phyloP scores from a whole-genome alignment of 2,888 invertebrate genomes.

The Mimachlamys varia region DNA sequence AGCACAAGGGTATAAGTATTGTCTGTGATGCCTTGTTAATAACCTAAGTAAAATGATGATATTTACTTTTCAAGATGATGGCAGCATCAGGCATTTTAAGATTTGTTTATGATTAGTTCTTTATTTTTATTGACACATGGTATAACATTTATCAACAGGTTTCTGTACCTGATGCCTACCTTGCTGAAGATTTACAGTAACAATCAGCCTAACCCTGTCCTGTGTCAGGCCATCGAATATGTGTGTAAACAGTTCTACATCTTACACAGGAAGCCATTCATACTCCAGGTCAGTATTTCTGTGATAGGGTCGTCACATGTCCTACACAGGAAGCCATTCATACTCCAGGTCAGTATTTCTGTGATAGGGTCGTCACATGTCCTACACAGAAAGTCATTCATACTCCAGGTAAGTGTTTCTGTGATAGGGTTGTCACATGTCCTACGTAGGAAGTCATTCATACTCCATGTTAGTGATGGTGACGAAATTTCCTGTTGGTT shows the following conservation, averaged over 20 bases:
- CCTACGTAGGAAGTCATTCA: no score
- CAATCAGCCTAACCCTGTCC: constrained; percentile 97
- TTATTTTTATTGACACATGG: no score
- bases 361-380: constrained; percentile 78
- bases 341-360: no score
- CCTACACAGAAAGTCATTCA: constrained; percentile 98
- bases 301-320: neutral
- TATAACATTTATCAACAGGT: constrained; percentile 83
- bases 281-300: constrained; percentile 87
- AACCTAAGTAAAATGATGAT: no score
- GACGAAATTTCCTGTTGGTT: no score
- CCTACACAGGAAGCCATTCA: no score
- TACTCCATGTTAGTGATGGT: no score
- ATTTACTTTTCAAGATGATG: no score
- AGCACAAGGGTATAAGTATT: no score
- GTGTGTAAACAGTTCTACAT: constrained; percentile 99
- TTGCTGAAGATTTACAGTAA: constrained; percentile 97
- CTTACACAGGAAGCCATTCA: constrained; percentile 98
- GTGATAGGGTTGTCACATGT: neutral
- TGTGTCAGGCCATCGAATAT: constrained; percentile 97
- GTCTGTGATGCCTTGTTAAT: no score
- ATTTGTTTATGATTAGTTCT: no score
- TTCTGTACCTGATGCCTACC: constrained; percentile 98
- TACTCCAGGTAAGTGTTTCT: constrained; percentile 87
- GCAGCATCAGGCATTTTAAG: no score